Evolutionary conservation across 2,113 vertebrate genomes (phyloP).

Genomic region (Aphyosemion australe): DNA sequence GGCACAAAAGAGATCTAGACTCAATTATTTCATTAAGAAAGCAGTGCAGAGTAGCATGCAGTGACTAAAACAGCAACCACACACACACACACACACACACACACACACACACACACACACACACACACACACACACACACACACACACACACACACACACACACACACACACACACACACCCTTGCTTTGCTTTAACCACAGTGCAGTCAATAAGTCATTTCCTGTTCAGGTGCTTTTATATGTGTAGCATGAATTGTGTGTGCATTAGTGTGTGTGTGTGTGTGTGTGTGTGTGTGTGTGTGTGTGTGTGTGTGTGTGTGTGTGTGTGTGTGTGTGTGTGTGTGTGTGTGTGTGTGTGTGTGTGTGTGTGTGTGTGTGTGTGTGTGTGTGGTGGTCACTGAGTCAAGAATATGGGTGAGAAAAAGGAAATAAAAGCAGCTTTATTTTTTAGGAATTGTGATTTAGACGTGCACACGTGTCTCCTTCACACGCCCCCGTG

Average conservation of each 20-base stretch:
- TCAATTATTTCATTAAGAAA: conserved; percentile 78
- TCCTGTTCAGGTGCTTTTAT: conserved; percentile 32
- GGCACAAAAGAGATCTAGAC: conserved; percentile 61
- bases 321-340: too few species aligned
- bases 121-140: conserved; percentile 13
- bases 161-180: too few species aligned
- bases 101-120: too few species aligned
- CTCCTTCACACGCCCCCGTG: conserved; percentile 17
- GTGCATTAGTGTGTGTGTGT: too few species aligned
- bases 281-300: too few species aligned
- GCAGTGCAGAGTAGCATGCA: conserved; percentile 48
- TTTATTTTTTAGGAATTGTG: conserved; percentile 25
- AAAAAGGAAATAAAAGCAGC: conserved; percentile 5
- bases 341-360: too few species aligned
- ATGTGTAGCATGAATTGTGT: not conserved
- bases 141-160: not conserved
- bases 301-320: too few species aligned
- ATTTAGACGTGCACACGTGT: conserved; percentile 31
- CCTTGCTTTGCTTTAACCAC: conserved; percentile 59
- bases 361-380: conserved; percentile 7
- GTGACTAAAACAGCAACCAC: conserved; percentile 70
- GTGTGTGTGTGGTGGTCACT: conserved; percentile 22
- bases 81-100: conserved; percentile 6
- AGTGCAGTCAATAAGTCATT: conserved; percentile 66
- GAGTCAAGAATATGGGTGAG: conserved; percentile 19